These are phyloP conservation scores for Virgularia gustaviana DNA, from an alignment of 92 coral and sea anemone species.

Conservation along the genomic window DNA sequence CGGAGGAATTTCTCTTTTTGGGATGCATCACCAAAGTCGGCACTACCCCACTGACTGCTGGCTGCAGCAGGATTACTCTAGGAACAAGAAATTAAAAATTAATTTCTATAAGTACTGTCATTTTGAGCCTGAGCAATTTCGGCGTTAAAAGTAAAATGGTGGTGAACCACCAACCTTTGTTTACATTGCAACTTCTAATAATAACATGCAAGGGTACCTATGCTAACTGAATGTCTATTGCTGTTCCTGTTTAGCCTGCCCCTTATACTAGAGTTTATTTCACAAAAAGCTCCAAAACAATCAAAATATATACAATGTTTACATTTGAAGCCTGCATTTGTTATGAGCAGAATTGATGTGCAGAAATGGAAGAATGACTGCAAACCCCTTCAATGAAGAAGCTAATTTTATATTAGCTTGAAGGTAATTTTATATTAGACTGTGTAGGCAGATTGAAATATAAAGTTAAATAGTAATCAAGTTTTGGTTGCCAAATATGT, in stretches of 20 bases:
- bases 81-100: background rate
- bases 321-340: too few relatives aligned
- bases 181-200: background rate
- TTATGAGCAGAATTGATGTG: too few relatives aligned
- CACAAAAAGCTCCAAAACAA: background rate
- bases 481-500: too few relatives aligned
- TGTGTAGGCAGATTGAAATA: too few relatives aligned
- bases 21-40: slow-evolving; percentile 8
- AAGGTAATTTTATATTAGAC: too few relatives aligned
- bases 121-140: background rate
- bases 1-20: slow-evolving; percentile 30
- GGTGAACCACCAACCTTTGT: background rate
- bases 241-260: background rate
- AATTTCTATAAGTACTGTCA: background rate
- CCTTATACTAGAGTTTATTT: background rate
- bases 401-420: too few relatives aligned
- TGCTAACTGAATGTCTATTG: background rate
- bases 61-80: background rate
- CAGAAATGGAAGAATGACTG: too few relatives aligned
- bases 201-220: background rate
- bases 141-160: background rate
- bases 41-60: slow-evolving; percentile 23
- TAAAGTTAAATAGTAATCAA: too few relatives aligned
- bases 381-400: too few relatives aligned
- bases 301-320: too few relatives aligned